Evolutionary conservation across 2,888 invertebrate species (phyloP).

Genomic region (Diaperis boleti): DNA sequence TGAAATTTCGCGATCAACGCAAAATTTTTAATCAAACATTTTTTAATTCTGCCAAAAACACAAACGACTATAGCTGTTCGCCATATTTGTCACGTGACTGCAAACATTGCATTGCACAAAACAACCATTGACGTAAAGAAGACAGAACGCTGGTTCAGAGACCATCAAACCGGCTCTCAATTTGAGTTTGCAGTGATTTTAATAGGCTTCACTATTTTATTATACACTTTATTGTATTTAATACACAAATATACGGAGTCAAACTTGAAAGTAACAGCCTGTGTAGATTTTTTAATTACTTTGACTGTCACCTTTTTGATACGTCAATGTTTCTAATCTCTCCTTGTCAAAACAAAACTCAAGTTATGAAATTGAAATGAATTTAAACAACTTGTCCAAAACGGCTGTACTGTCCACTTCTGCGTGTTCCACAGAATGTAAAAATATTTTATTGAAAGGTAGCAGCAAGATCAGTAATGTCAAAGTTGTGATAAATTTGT

Average conservation of each 20-base stretch:
- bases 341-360: conserved; percentile 1
- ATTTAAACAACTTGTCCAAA: conserved; percentile 49
- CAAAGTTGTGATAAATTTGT: neutral
- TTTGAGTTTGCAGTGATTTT: too few relatives aligned
- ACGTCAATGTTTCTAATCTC: conserved; percentile 8
- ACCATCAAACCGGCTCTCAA: too few relatives aligned
- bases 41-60: conserved; percentile 29
- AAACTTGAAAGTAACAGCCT: too few relatives aligned
- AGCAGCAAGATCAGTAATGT: too few relatives aligned
- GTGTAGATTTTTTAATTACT: too few relatives aligned
- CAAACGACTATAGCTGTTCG: conserved; percentile 34
- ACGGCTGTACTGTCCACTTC: conserved; percentile 40
- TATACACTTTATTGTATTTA: too few relatives aligned
- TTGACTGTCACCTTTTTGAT: conserved; percentile 2
- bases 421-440: conserved; percentile 49
- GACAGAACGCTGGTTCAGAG: too few relatives aligned
- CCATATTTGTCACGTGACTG: conserved; percentile 40
- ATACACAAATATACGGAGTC: too few relatives aligned
- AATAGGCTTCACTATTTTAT: too few relatives aligned
- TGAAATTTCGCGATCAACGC: neutral
- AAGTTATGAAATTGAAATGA: conserved; percentile 43
- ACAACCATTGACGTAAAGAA: conserved; percentile 9
- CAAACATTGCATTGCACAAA: neutral
- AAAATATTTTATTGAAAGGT: conserved; percentile 54
- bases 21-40: conserved; percentile 32